Percentiles rank a stretch among this genome's conserved stretches.
These are phyloP conservation scores for Drosophila insularis DNA, from an alignment of 1,140 invertebrate genomes.

Conservation along the genomic window DNA sequence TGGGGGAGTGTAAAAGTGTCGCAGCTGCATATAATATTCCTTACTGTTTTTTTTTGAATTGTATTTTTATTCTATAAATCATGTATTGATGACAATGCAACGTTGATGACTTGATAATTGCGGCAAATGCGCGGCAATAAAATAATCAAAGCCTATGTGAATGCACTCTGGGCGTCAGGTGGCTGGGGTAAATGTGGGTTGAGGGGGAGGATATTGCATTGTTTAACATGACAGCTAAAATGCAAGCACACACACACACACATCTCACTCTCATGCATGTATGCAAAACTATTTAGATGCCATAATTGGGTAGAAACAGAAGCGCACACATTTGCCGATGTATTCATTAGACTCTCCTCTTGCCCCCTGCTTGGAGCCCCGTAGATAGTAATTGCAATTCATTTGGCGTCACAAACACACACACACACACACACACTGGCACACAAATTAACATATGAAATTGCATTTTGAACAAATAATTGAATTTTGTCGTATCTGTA, in stretches of 20 bases:
- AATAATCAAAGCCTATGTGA: conserved; percentile 79
- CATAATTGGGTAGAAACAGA: conserved; percentile 69
- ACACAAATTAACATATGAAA: conserved; percentile 75
- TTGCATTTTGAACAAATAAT: conserved; percentile 77
- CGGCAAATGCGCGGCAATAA: conserved; percentile 79
- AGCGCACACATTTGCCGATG: conserved; percentile 36
- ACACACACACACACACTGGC: neutral
- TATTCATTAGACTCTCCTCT: conserved; percentile 40
- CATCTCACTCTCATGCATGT: conserved; percentile 7
- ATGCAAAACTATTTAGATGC: conserved; percentile 71
- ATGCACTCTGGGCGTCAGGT: conserved; percentile 33
- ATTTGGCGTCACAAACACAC: conserved; percentile 28
- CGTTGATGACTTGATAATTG: conserved; percentile 81
- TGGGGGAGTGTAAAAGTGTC: conserved; percentile 20
- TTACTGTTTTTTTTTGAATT: conserved; percentile 28
- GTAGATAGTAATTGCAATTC: conserved; percentile 29
- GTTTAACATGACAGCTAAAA: conserved; percentile 35
- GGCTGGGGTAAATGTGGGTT: neutral
- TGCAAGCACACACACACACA: conserved; percentile 19
- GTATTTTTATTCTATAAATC: conserved; percentile 57
- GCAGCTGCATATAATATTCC: conserved; percentile 49
- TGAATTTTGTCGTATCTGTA: conserved; percentile 74
- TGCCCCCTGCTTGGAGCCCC: neutral
- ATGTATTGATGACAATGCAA: conserved; percentile 76
- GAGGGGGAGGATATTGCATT: conserved; percentile 19